Evolutionary conservation across 2,113 vertebrate genomes (phyloP).

Genomic region (Spea multiplicata): DNA sequence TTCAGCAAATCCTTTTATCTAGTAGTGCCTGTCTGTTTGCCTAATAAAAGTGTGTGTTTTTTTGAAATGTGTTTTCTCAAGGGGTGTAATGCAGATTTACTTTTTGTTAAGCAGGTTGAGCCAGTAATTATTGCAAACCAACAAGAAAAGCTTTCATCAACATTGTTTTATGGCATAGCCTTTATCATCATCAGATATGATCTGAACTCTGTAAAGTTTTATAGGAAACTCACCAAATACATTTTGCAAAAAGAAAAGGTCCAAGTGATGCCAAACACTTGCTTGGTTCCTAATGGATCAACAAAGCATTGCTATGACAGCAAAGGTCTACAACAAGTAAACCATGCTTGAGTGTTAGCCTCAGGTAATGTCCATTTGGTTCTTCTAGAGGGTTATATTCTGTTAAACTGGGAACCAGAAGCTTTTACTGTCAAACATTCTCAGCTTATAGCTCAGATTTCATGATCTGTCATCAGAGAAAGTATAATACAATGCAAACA

Average conservation of each 20-base stretch:
- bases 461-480: conserved; percentile 21
- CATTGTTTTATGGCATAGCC: conserved; percentile 61
- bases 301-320: conserved; percentile 7
- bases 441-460: conserved; percentile 7
- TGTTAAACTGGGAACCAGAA: not conserved
- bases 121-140: conserved; percentile 71
- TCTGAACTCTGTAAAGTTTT: conserved; percentile 61
- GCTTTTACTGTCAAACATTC: conserved; percentile 1
- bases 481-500: no score
- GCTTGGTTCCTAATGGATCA: conserved; percentile 6
- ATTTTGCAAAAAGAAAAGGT: conserved; percentile 49
- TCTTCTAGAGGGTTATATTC: not conserved
- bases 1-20: conserved; percentile 59
- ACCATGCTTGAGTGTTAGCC: conserved; percentile 3
- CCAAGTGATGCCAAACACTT: conserved; percentile 16
- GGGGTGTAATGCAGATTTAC: conserved; percentile 60
- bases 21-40: conserved; percentile 51
- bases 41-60: conserved; percentile 64
- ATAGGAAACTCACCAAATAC: conserved; percentile 54
- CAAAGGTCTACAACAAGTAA: not conserved
- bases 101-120: conserved; percentile 60
- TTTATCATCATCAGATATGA: conserved; percentile 58
- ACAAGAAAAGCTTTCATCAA: conserved; percentile 67
- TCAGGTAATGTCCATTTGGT: conserved; percentile 7
- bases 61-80: conserved; percentile 69